These are phyloP conservation scores for Lacerta bilineata DNA, from an alignment of 2,797 vertebrate genomes.

Conservation along the genomic window DNA sequence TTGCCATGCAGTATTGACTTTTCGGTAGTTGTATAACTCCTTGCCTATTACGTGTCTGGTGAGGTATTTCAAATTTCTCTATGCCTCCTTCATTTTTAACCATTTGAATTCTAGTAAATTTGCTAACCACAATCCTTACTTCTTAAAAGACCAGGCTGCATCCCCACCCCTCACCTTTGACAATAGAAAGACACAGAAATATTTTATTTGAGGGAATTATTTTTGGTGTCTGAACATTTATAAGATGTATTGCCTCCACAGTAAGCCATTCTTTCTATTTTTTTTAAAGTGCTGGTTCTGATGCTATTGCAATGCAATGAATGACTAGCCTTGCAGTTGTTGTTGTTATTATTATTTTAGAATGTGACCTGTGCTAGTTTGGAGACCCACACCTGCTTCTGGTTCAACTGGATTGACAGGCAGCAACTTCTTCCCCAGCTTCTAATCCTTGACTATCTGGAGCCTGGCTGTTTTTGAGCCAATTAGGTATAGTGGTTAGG, in stretches of 20 bases:
- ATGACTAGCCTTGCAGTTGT: not conserved
- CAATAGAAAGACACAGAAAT: constrained; percentile 57
- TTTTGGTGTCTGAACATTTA: constrained; percentile 48
- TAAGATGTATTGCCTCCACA: not conserved
- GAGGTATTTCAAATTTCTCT: constrained; percentile 20
- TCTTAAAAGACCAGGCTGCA: constrained; percentile 58
- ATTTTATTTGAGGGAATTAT: constrained; percentile 53
- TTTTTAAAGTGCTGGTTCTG: not conserved
- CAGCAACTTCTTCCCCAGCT: not conserved
- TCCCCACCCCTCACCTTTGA: constrained; percentile 14
- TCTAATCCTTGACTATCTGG: not conserved
- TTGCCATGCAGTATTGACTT: constrained; percentile 24
- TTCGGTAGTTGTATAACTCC: constrained; percentile 45
- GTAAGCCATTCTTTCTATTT: not conserved
- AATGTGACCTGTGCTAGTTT: not conserved
- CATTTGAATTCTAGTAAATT: constrained; percentile 43
- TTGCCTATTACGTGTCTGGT: constrained; percentile 46
- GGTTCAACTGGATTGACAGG: not conserved
- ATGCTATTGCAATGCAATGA: not conserved
- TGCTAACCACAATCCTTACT: constrained; percentile 20
- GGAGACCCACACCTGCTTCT: not conserved
- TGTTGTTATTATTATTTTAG: not conserved
- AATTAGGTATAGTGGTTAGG: no score
- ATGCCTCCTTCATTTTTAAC: constrained; percentile 38
- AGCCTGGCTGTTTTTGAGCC: not conserved